These are phyloP conservation scores for Eretmocerus hayati DNA, from an alignment of 2,888 invertebrate species.

Conservation along the genomic window DNA sequence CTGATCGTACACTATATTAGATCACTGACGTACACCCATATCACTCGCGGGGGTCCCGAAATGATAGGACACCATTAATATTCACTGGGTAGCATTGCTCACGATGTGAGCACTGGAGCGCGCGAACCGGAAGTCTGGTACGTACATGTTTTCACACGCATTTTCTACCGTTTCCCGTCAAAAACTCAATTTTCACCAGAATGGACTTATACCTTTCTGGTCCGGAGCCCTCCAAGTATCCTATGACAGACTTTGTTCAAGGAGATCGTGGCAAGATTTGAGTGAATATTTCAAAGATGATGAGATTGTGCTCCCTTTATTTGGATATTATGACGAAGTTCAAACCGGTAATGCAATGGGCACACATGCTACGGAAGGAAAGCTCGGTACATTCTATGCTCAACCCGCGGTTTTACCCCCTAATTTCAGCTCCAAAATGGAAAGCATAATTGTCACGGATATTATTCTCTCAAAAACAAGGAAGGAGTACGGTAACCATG, in stretches of 20 bases:
- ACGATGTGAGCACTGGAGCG: too few species aligned
- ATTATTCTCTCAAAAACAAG: conserved; percentile 6
- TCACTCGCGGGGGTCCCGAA: too few species aligned
- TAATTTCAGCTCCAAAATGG: conserved; percentile 10
- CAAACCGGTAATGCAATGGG: conserved; percentile 23
- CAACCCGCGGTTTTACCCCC: conserved; percentile 11
- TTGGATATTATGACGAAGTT: conserved; percentile 22
- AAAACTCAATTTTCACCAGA: too few species aligned
- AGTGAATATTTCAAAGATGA: conserved; percentile 7
- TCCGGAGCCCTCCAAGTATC: too few species aligned
- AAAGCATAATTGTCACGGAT: conserved; percentile 7
- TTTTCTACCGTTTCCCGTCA: too few species aligned
- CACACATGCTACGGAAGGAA: conserved; percentile 15
- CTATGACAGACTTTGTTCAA: conserved; percentile 19
- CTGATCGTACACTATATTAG: too few species aligned
- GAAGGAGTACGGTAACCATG: conserved; percentile 12
- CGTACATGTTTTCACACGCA: too few species aligned
- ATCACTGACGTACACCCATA: too few species aligned
- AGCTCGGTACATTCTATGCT: conserved; percentile 20
- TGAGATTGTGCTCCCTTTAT: conserved; percentile 16
- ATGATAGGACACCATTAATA: too few species aligned
- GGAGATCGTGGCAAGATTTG: conserved; percentile 13
- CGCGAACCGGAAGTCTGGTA: too few species aligned
- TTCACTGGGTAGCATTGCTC: too few species aligned
- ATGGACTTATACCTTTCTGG: too few species aligned